Percentiles rank a stretch among this genome's conserved stretches.
phyloP scores from a whole-genome alignment of 2,113 vertebrate genomes.

The Spheniscus mendiculus region DNA sequence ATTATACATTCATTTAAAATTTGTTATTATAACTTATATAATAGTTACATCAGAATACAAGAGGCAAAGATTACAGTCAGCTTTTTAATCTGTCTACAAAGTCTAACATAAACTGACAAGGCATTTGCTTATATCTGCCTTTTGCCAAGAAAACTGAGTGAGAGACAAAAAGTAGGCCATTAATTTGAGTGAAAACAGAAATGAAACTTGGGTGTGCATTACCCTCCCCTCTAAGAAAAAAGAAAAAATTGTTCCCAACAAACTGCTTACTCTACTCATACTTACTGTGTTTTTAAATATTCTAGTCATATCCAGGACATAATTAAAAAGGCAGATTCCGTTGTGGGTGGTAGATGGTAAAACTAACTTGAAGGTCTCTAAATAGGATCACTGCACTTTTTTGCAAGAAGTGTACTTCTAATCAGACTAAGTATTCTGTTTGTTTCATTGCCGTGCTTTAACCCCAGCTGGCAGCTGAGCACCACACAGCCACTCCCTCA shows the following conservation, averaged over 20 bases:
- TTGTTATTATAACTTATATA: constrained; percentile 59
- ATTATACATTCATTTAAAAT: constrained; percentile 24
- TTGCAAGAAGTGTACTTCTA: neutral
- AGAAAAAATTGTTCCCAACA: neutral
- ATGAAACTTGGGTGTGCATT: neutral
- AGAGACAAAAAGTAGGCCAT: neutral
- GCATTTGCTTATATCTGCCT: constrained; percentile 48
- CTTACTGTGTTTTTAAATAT: neutral
- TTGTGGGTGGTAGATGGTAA: neutral
- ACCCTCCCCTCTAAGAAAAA: neutral
- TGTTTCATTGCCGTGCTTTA: neutral
- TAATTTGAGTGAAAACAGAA: neutral
- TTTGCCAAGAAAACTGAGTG: neutral
- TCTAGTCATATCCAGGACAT: neutral
- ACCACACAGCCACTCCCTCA: too few relatives aligned
- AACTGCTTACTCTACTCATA: neutral
- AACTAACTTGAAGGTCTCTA: neutral
- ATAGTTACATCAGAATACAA: constrained; percentile 41
- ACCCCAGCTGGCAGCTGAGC: too few relatives aligned
- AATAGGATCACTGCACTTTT: neutral
- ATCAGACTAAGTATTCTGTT: neutral
- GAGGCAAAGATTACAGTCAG: constrained; percentile 52
- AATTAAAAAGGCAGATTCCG: neutral
- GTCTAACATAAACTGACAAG: constrained; percentile 59
- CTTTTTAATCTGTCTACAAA: constrained; percentile 39